Conservation (phyloP, 2,113 vertebrate species). For the Anhinga rufa region DNA sequence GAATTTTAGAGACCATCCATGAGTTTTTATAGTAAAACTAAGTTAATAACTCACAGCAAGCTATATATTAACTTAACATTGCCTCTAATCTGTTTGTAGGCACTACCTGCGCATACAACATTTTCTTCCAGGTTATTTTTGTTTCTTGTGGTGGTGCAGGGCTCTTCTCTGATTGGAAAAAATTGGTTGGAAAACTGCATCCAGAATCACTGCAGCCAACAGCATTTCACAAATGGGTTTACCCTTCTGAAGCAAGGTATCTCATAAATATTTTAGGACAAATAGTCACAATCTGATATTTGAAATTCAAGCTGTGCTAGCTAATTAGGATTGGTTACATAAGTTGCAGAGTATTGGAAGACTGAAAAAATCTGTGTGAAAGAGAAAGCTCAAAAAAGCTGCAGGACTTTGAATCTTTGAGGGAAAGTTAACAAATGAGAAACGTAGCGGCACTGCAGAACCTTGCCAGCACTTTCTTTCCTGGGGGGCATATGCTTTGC, state of each 20-base stretch:
- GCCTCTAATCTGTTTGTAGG: not conserved
- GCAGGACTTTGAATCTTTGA: not conserved
- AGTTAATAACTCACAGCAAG: not conserved
- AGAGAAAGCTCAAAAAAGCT: not conserved
- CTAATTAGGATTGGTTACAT: not conserved
- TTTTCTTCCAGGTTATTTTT: not conserved
- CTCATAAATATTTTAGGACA: not conserved
- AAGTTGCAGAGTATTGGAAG: not conserved
- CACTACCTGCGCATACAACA: not conserved
- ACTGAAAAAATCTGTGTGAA: not conserved
- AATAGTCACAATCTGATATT: not conserved
- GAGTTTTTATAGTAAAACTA: not conserved
- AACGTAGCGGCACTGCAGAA: not conserved
- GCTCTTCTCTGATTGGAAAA: not conserved
- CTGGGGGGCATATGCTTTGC: not conserved
- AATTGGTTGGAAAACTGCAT: not conserved
- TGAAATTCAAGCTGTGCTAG: not conserved
- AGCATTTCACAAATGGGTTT: not conserved
- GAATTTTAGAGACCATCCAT: not conserved
- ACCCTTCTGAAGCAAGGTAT: not conserved
- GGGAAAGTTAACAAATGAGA: not conserved
- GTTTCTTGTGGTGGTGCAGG: not conserved
- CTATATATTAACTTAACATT: not conserved
- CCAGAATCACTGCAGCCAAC: not conserved
- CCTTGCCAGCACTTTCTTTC: not conserved